These are phyloP conservation scores for human DNA, from an alignment of 2,113 vertebrate species.

Conservation along the genomic window GRCh38 chr12:130686001-130686500, in stretches of 20 bases:
- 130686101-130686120: neutral
- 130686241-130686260: neutral
- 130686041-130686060: no score
- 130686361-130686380: neutral
- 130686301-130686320: neutral
- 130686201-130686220: accelerated
- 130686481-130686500: accelerated
- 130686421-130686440: accelerated
- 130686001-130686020: no score
- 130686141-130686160: accelerated
- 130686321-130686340: accelerated
- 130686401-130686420: accelerated
- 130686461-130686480: accelerated
- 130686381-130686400: neutral
- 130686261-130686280: accelerated
- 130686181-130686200: accelerated
- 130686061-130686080: accelerated
- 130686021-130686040: neutral
- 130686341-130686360: accelerated
- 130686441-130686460: accelerated
- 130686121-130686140: accelerated
- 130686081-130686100: no score
- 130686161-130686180: accelerated
- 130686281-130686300: neutral
- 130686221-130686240: neutral